These are phyloP conservation scores for Tapirus indicus DNA, from an alignment of 2,797 vertebrate genomes.

Conservation along the genomic window DNA sequence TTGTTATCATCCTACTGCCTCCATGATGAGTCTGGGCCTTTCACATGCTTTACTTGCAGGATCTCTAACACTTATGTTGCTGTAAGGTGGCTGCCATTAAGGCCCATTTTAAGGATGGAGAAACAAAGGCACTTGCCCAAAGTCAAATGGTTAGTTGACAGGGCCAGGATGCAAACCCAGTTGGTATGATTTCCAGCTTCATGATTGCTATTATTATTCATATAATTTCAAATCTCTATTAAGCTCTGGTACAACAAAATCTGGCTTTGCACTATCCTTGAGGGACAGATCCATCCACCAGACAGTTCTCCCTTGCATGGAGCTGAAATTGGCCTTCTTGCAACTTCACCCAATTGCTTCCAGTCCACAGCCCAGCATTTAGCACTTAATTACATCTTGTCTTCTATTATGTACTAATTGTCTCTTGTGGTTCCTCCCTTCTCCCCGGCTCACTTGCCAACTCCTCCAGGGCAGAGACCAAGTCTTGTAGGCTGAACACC, in stretches of 20 bases:
- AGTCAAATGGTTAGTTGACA: background rate
- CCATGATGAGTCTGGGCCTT: background rate
- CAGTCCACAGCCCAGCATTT: conserved; percentile 53
- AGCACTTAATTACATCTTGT: conserved; percentile 74
- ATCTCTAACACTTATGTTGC: background rate
- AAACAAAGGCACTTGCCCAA: background rate
- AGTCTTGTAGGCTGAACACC: conserved; percentile 1
- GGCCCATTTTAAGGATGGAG: background rate
- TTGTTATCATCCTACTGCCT: background rate
- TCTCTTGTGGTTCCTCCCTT: conserved; percentile 60
- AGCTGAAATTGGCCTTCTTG: conserved; percentile 44
- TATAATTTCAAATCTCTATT: background rate
- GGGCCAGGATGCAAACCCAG: background rate
- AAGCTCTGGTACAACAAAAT: background rate
- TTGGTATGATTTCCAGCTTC: background rate
- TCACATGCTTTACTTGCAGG: background rate
- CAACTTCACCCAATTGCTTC: conserved; percentile 30
- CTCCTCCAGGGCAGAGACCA: conserved; percentile 52
- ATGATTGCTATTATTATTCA: background rate
- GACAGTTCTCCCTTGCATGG: background rate
- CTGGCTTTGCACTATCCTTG: background rate
- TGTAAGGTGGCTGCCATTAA: background rate
- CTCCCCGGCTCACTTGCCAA: background rate
- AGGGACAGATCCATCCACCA: background rate
- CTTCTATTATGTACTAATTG: conserved; percentile 56